phyloP scores from a whole-genome alignment of 2,888 invertebrate species.

The Tachina fera region DNA sequence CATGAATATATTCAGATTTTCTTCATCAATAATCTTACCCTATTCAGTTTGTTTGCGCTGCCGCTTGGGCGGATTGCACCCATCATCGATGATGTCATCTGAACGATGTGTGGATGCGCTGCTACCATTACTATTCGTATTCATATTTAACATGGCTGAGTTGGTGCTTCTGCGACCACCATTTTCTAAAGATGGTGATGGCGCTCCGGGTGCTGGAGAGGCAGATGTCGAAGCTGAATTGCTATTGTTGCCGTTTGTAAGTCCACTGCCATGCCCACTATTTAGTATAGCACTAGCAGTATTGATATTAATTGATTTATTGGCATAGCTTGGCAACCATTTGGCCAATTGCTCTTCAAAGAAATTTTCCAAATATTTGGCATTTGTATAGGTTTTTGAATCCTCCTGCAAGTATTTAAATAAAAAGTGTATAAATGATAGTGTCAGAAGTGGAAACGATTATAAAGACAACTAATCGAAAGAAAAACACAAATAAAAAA shows the following conservation, averaged over 20 bases:
- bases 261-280: constrained; percentile 37
- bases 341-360: constrained; percentile 92
- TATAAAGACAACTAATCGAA: background rate
- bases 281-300: constrained; percentile 66
- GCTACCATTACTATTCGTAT: constrained; percentile 68
- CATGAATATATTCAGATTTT: constrained; percentile 71
- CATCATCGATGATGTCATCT: constrained; percentile 77
- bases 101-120: constrained; percentile 66
- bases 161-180: constrained; percentile 77
- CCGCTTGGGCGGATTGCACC: constrained; percentile 80
- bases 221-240: constrained; percentile 75
- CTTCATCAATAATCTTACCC: constrained; percentile 74
- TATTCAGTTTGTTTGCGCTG: constrained; percentile 80
- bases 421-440: background rate
- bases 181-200: constrained; percentile 76
- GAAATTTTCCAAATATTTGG: constrained; percentile 92
- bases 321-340: constrained; percentile 90
- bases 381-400: constrained; percentile 90
- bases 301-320: constrained; percentile 69
- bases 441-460: background rate
- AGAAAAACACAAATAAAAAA: background rate
- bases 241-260: constrained; percentile 73
- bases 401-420: constrained; percentile 85
- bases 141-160: constrained; percentile 74
- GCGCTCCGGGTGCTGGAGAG: constrained; percentile 73